These are phyloP conservation scores for Iguana delicatissima DNA, from an alignment of 2,797 vertebrate genomes.

Conservation along the genomic window DNA sequence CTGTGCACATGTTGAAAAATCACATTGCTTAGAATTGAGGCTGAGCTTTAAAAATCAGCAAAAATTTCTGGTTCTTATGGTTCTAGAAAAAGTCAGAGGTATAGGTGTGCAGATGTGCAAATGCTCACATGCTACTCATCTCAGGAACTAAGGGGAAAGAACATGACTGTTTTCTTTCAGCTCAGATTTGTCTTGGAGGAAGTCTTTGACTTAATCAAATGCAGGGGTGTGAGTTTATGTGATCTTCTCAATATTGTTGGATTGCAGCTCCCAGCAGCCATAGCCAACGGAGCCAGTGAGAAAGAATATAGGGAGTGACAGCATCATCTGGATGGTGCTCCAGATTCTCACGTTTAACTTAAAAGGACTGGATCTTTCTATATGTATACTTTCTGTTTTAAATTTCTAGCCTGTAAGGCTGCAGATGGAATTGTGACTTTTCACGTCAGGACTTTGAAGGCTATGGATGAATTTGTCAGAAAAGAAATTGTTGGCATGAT, in stretches of 20 bases:
- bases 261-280: too few species aligned
- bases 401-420: neutral
- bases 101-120: neutral
- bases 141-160: neutral
- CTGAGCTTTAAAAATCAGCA: neutral
- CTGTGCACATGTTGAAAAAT: too few species aligned
- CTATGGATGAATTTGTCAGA: neutral
- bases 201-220: too few species aligned
- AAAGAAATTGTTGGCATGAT: neutral
- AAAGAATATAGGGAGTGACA: too few species aligned
- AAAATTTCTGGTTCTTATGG: neutral
- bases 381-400: neutral
- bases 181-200: neutral
- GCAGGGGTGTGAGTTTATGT: too few species aligned
- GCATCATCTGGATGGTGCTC: too few species aligned
- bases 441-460: neutral
- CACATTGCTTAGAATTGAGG: neutral
- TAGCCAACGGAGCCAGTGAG: too few species aligned
- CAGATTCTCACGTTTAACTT: too few species aligned
- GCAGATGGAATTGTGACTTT: neutral
- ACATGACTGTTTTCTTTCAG: neutral
- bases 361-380: neutral
- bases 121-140: too few species aligned
- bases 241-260: too few species aligned
- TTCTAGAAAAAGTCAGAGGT: neutral